Evolutionary conservation across 2,888 invertebrate genomes (phyloP), one percentile per base, ranked within the genome.

Genomic region (Catocala sponsa): DNA sequence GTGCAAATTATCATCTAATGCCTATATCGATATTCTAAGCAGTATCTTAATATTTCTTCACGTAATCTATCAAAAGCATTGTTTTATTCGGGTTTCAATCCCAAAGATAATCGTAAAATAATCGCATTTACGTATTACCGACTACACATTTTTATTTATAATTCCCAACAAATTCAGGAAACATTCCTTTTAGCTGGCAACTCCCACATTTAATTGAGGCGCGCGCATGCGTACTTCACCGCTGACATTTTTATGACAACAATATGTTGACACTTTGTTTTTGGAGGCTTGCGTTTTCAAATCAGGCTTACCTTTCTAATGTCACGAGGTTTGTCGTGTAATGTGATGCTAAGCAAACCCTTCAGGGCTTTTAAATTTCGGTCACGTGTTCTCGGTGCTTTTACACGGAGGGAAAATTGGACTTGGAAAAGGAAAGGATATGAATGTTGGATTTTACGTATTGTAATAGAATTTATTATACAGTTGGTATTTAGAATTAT

Each of bases 191-290:
- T 59, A 32, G 25, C 64, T 77, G 73, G 80, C 70, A 78, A 77
- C 73, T 54, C 56, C 43, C 35, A 51, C 35, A 51, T 63, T 52
- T 69, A 71, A 76, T 68, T 70, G 65, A 61, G 67, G 68, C 56
- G 48, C 76, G 72, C 81, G 80, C 81, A 60, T 79, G 80, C 74
- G 81, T 63, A n/a, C 10, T 66, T 5, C 13, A 0, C 0, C 25
- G 55, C 50, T 65, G 69, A 68, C 68, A 74, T 68, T 74, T 70
- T 67, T 72, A 63, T 63, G 63, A 68, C 70, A 80, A 75, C 74
- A 74, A 71, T 72, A 78, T 76, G 76, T 70, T 76, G 64, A 63
- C 66, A 76, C 60, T 72, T 79, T 81, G 77, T 78, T 77, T 77
- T 65, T 68, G 66, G 70, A 59, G 42, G 56, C 53, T 51, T 62